A percentile compares a stretch with the other conserved stretches of the same genome.
Evolutionary conservation across 2,113 vertebrate genomes (phyloP).

Genomic region (Leptobrachium leishanense): DNA sequence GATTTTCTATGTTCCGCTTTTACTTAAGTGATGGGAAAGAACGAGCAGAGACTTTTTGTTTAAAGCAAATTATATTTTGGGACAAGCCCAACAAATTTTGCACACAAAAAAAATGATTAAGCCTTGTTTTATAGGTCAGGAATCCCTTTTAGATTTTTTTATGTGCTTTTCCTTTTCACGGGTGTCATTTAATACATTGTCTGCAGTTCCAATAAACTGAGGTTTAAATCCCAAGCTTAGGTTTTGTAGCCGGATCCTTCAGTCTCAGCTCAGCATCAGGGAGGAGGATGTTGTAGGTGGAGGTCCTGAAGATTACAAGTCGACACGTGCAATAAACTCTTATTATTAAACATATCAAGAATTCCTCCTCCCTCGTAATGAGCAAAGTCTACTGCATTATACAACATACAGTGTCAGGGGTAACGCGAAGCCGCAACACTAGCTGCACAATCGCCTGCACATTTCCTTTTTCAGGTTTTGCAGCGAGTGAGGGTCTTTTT

Average conservation of each 20-base stretch:
- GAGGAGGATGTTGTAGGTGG: slow-evolving; percentile 30
- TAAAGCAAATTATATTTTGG: no score
- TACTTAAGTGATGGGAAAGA: no score
- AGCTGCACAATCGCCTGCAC: background rate
- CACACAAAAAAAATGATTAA: background rate
- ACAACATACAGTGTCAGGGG: background rate
- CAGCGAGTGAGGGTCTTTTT: background rate
- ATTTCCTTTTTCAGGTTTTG: background rate
- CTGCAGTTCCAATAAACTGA: slow-evolving; percentile 38
- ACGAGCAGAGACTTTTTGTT: no score
- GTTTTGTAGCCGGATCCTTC: slow-evolving; percentile 8
- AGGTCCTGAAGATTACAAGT: slow-evolving; percentile 28
- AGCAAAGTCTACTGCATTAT: slow-evolving; percentile 13
- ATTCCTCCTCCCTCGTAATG: slow-evolving; percentile 39
- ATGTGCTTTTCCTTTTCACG: background rate
- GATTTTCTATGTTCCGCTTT: no score
- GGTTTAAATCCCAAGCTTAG: slow-evolving; percentile 30
- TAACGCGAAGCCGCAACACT: slow-evolving; percentile 2
- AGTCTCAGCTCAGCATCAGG: slow-evolving; percentile 1
- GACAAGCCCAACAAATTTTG: background rate
- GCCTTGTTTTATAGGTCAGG: background rate
- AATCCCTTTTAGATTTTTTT: background rate
- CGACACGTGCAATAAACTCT: slow-evolving; percentile 36
- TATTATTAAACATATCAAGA: slow-evolving; percentile 35
- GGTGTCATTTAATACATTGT: slow-evolving; percentile 25